Percentiles rank a stretch among this genome's conserved stretches.
Conservation (phyloP, 1,140 invertebrate species). For the Aricia agestis region DNA sequence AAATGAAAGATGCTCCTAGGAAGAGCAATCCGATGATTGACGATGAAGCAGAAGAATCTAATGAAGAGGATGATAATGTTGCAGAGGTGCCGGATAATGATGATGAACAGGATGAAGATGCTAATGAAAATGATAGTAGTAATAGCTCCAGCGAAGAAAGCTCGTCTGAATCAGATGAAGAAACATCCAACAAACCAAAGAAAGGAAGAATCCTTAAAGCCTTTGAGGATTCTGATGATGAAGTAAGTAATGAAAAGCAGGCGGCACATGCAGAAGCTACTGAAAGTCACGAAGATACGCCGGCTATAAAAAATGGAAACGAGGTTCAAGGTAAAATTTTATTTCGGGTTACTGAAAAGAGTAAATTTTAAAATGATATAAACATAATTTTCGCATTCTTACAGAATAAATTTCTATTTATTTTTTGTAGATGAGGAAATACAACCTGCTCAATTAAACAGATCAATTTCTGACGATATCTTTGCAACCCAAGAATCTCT, state of each 20-base stretch:
- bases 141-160: constrained; percentile 32
- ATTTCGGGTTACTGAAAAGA: too few relatives aligned
- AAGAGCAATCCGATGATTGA: constrained; percentile 60
- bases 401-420: background rate
- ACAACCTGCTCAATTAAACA: constrained; percentile 50
- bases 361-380: too few relatives aligned
- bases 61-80: constrained; percentile 42
- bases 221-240: constrained; percentile 67
- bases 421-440: constrained; percentile 50
- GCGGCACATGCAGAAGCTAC: constrained; percentile 25
- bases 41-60: constrained; percentile 72
- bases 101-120: constrained; percentile 41
- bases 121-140: constrained; percentile 54
- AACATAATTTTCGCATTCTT: background rate
- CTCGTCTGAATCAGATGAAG: constrained; percentile 26
- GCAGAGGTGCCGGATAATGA: constrained; percentile 45
- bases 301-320: constrained; percentile 20
- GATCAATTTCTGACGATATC: constrained; percentile 50
- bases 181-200: constrained; percentile 38
- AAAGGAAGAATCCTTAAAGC: constrained; percentile 57
- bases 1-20: constrained; percentile 63
- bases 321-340: constrained; percentile 40
- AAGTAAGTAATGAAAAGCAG: constrained; percentile 31
- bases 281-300: constrained; percentile 19
- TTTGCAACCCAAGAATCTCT: constrained; percentile 48